Conservation (phyloP, 2,113 vertebrate genomes). For the Spilogale gracilis region DNA sequence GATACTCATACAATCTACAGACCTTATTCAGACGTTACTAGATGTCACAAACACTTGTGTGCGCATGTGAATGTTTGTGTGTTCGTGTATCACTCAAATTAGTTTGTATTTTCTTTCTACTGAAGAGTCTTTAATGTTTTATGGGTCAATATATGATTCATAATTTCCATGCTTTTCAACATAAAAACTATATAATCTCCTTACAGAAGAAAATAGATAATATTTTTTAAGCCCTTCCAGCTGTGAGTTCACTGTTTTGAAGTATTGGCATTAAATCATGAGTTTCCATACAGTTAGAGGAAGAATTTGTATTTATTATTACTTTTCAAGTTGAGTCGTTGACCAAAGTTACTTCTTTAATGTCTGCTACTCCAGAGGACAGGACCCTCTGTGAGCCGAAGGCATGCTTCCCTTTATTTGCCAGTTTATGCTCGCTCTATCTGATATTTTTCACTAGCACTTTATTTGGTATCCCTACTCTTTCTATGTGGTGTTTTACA, state of each 20-base stretch:
- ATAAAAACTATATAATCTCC: not conserved
- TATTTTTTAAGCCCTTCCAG: not conserved
- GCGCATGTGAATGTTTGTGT: accelerated
- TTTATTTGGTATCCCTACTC: not conserved
- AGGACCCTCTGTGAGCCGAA: accelerated
- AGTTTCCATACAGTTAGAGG: not conserved
- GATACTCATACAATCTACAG: not conserved
- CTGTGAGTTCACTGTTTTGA: not conserved
- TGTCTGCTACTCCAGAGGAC: not conserved
- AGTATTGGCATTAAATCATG: not conserved
- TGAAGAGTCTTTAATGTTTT: not conserved
- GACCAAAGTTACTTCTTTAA: not conserved
- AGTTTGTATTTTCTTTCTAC: no score
- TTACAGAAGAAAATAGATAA: not conserved
- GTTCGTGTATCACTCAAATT: no score
- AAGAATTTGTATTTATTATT: not conserved
- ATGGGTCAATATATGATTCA: not conserved
- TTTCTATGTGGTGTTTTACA: not conserved
- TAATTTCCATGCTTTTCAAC: not conserved
- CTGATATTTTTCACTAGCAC: not conserved
- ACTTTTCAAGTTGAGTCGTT: not conserved
- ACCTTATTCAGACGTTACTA: not conserved
- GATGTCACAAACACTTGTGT: no score
- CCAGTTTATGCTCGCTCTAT: not conserved
- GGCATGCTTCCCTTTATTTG: not conserved